Conservation (phyloP, 1,140 invertebrate genomes). For the Phthorimaea operculella region DNA sequence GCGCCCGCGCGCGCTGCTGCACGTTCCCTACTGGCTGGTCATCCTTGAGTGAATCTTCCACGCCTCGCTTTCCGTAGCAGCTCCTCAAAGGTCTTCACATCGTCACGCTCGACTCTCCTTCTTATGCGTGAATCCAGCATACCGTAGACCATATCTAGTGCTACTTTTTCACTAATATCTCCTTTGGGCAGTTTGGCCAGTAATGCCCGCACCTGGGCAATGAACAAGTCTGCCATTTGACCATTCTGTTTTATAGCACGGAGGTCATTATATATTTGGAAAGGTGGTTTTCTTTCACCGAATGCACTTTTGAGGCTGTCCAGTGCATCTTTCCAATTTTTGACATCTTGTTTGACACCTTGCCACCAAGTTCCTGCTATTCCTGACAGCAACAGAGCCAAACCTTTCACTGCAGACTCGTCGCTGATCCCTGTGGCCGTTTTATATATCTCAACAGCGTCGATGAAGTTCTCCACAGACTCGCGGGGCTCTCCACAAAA, state of each 20-base stretch:
- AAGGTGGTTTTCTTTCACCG: neutral
- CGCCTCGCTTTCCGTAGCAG: neutral
- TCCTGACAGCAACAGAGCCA: slow-evolving; percentile 16
- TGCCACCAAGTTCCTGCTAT: neutral
- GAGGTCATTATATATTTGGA: neutral
- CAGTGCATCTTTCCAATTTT: neutral
- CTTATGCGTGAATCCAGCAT: neutral
- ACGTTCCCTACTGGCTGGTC: neutral
- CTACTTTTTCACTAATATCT: neutral
- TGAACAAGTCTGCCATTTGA: neutral
- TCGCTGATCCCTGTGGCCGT: slow-evolving; percentile 18
- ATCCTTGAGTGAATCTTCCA: neutral
- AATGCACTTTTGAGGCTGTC: neutral
- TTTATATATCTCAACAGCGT: slow-evolving; percentile 10
- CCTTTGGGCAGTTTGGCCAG: neutral
- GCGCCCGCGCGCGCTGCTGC: neutral
- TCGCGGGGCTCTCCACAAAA: neutral
- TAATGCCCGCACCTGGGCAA: neutral
- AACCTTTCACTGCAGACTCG: slow-evolving; percentile 18
- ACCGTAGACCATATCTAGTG: neutral
- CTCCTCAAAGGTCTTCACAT: neutral
- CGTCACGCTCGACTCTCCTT: neutral
- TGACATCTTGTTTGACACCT: neutral
- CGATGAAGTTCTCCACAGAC: slow-evolving; percentile 3
- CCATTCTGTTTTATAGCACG: neutral